Evolutionary conservation across 2,113 vertebrate species (phyloP).

Genomic region (Tinamus guttatus): DNA sequence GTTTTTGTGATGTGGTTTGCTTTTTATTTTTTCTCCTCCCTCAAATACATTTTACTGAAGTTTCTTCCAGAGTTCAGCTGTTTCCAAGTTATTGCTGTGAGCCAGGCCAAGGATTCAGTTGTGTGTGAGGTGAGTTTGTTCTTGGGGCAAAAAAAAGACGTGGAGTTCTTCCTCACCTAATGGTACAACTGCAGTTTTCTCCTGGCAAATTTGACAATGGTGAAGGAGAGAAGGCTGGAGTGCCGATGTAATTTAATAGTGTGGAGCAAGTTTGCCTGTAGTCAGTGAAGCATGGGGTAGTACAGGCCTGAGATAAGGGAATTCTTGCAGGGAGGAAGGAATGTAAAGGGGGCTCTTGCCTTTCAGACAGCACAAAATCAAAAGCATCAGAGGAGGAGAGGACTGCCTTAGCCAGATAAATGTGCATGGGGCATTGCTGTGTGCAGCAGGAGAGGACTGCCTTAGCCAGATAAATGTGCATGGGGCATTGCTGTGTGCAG

Average conservation of each 20-base stretch:
- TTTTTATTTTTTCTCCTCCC: neutral
- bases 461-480: neutral
- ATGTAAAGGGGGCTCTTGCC: neutral
- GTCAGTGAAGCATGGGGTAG: rapidly evolving
- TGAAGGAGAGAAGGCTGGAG: neutral
- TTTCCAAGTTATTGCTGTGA: neutral
- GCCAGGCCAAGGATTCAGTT: neutral
- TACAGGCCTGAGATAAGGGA: neutral
- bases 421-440: neutral
- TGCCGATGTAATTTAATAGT: neutral
- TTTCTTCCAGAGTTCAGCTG: neutral
- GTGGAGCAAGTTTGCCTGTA: neutral
- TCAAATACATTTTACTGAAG: neutral
- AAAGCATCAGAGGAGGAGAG: neutral
- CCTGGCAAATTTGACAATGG: neutral
- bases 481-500: neutral
- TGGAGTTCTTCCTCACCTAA: neutral
- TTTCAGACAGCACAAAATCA: rapidly evolving
- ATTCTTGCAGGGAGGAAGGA: rapidly evolving
- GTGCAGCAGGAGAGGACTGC: neutral
- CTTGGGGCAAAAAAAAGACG: neutral
- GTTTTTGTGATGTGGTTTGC: neutral
- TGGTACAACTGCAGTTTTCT: neutral
- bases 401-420: neutral
- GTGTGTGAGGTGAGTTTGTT: neutral